These are phyloP conservation scores for Alauda arvensis DNA, from an alignment of 2,797 vertebrate species.

Conservation along the genomic window DNA sequence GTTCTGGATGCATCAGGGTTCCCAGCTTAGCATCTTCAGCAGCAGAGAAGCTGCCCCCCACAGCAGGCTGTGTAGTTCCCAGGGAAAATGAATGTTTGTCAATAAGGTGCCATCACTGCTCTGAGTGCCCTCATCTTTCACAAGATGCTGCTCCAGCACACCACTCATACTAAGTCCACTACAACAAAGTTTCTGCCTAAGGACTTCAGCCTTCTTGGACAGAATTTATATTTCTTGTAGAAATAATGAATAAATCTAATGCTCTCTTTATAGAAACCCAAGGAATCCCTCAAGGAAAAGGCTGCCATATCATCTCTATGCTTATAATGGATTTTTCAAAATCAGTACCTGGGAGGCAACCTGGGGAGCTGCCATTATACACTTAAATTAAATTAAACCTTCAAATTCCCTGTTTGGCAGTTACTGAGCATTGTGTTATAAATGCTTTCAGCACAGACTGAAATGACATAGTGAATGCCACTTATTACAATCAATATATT, in stretches of 20 bases:
- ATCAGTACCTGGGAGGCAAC: background rate
- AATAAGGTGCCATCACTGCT: background rate
- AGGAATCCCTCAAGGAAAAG: background rate
- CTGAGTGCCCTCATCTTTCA: background rate
- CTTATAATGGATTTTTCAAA: background rate
- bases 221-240: background rate
- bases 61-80: background rate
- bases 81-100: background rate
- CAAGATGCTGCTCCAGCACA: background rate
- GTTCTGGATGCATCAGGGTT: background rate
- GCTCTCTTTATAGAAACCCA: background rate
- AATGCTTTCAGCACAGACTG: background rate
- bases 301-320: background rate
- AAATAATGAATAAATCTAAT: background rate
- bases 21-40: background rate
- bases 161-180: background rate
- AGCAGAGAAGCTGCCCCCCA: background rate
- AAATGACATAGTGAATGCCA: background rate
- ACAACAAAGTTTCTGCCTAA: background rate
- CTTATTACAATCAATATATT: background rate
- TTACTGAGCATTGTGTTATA: background rate
- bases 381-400: background rate
- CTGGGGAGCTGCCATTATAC: background rate
- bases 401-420: background rate
- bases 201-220: background rate